phyloP scores from a whole-genome alignment of 2,888 invertebrate species.

The Harpagoxenus sublaevis region DNA sequence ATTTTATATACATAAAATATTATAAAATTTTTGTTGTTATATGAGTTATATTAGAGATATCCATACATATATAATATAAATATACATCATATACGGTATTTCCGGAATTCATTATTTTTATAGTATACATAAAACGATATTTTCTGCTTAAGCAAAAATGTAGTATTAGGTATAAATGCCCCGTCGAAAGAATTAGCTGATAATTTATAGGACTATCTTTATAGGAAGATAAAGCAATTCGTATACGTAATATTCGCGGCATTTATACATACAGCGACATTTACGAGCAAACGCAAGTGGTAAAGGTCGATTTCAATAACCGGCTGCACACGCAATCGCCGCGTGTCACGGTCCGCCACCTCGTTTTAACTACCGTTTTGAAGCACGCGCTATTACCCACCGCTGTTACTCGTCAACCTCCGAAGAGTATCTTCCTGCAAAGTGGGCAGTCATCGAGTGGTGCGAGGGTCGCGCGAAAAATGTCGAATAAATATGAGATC shows the following conservation, averaged over 20 bases:
- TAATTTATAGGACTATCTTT: slow-evolving; percentile 12
- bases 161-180: not conserved
- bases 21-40: not conserved
- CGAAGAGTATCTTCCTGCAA: slow-evolving; percentile 21
- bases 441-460: slow-evolving; percentile 29
- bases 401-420: slow-evolving; percentile 27
- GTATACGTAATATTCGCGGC: not conserved
- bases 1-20: not conserved
- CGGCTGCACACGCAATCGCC: slow-evolving; percentile 35
- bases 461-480: slow-evolving; percentile 66
- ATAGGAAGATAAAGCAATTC: slow-evolving; percentile 1
- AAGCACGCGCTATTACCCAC: slow-evolving; percentile 45
- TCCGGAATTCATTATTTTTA: not conserved
- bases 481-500: slow-evolving; percentile 74
- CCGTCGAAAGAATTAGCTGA: not conserved
- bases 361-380: slow-evolving; percentile 54
- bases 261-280: slow-evolving; percentile 9
- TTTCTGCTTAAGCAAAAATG: not conserved
- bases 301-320: slow-evolving; percentile 51
- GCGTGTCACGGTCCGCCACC: slow-evolving; percentile 40
- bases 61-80: not conserved
- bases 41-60: not conserved
- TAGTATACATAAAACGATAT: not conserved
- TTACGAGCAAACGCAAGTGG: slow-evolving; percentile 30
- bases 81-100: not conserved